Conservation (phyloP, 92 coral and sea anemone species). For the Parazoanthus swiftii region DNA sequence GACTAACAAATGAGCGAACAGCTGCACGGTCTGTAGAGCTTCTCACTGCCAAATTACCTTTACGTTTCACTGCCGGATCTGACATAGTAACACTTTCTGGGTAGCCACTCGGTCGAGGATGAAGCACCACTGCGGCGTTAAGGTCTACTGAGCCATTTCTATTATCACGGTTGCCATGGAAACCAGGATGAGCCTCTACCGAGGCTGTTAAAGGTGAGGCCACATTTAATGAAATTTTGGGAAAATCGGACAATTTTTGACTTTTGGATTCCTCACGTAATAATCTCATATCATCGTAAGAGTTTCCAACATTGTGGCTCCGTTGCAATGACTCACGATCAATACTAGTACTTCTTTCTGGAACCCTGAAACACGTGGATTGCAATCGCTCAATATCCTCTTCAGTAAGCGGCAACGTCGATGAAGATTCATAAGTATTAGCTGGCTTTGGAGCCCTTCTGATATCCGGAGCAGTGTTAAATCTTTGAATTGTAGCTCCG, state of each 20-base stretch:
- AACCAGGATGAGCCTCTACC: conserved; percentile 1
- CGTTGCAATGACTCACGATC: not conserved
- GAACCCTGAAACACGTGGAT: not conserved
- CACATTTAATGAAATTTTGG: not conserved
- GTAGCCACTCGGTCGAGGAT: not conserved
- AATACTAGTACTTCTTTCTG: not conserved
- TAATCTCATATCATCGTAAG: not conserved
- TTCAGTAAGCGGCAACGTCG: conserved; percentile 25
- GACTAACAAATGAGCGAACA: not conserved
- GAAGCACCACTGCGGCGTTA: conserved; percentile 29
- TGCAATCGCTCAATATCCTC: conserved; percentile 21
- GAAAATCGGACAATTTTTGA: conserved; percentile 4
- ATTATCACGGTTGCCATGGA: conserved; percentile 8
- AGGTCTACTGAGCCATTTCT: conserved; percentile 21
- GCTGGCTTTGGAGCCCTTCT: not conserved
- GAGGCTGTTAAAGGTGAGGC: conserved; percentile 6
- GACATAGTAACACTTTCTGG: not conserved
- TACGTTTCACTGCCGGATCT: not conserved
- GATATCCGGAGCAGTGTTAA: conserved; percentile 22
- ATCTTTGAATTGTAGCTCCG: not conserved
- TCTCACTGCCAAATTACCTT: not conserved
- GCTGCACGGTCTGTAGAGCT: not conserved
- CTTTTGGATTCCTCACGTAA: not conserved
- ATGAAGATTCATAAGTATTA: conserved; percentile 5
- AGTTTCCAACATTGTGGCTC: not conserved